Evolutionary conservation across 2,888 invertebrate species (phyloP), one percentile per base, ranked within the genome.

Genomic region (Ferrisia virgata): DNA sequence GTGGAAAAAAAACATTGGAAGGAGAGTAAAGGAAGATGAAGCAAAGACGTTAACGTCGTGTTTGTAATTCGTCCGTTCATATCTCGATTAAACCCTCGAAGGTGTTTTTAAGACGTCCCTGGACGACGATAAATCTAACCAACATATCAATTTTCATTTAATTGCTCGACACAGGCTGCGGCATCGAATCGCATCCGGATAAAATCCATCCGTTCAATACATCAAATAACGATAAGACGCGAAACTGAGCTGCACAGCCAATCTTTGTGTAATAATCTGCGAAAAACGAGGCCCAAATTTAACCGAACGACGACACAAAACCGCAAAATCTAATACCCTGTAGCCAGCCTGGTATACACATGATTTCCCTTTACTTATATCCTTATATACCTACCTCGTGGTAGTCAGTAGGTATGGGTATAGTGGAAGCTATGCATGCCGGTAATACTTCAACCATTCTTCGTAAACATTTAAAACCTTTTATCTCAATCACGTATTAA

Each of bases 141-240:
- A 64, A 28, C 64, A 15, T 64, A 64, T 64, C 64, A 64, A 64
- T 64, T 64, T 64, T 64, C 64, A 64, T 64, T 64, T 64, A 64
- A 64, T 64, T 64, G 64, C 64, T 53, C 58, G 58, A 25, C 11
- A 64, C n/a, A 1, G 11, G 28, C 28, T 39, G 39, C 5, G 9
- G 8, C 22, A 53, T n/a, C n/a, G n/a, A n/a, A n/a, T n/a, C n/a
- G n/a, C 13, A 18, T 9, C 22, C 53, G 6, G 5, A 2, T 40
- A 40, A 40, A 40, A 40, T 40, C 13, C 40, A n/a, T n/a, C 36
- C 36, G 40, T 2, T 53, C 53, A 53, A 53, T 53, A 53, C 53
- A 22, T 53, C 53, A 53, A 53, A 36, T n/a, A 8, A 53, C 53
- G 53, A 53, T 53, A 53, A 22, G 53, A 22, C 18, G 18, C 53